These are phyloP conservation scores for Myotis myotis DNA, from an alignment of 2,797 vertebrate species.

Conservation along the genomic window DNA sequence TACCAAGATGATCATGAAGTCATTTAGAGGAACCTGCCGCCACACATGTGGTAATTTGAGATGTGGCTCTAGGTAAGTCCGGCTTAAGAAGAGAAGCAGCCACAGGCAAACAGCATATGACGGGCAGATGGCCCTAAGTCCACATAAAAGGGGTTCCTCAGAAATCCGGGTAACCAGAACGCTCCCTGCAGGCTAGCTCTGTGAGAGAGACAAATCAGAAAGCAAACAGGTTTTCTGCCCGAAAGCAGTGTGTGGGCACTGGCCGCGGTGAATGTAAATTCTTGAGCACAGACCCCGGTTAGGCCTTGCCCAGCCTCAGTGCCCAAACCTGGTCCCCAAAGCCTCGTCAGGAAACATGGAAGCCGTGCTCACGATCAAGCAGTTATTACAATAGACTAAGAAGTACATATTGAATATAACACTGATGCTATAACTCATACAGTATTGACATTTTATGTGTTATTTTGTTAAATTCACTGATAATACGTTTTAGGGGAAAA, in stretches of 20 bases:
- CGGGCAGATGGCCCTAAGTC: neutral
- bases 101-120: neutral
- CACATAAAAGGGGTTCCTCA: constrained; percentile 1
- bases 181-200: constrained; percentile 8
- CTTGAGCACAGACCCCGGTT: neutral
- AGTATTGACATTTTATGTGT: neutral
- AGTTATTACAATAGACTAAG: neutral
- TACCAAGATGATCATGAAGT: constrained; percentile 34
- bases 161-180: constrained; percentile 2
- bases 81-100: constrained; percentile 30
- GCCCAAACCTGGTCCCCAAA: neutral
- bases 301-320: neutral
- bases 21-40: constrained; percentile 6
- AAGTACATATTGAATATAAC: constrained; percentile 1
- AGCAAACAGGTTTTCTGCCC: neutral
- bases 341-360: neutral
- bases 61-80: neutral
- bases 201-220: constrained; percentile 18
- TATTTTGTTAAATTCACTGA: neutral
- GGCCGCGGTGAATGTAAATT: constrained; percentile 25
- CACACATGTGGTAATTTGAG: neutral
- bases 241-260: neutral
- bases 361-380: neutral
- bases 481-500: neutral
- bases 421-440: neutral